Evolutionary conservation across 2,113 vertebrate genomes (phyloP), one percentile per base, ranked within the genome.

Genomic region (Willisornis vidua): DNA sequence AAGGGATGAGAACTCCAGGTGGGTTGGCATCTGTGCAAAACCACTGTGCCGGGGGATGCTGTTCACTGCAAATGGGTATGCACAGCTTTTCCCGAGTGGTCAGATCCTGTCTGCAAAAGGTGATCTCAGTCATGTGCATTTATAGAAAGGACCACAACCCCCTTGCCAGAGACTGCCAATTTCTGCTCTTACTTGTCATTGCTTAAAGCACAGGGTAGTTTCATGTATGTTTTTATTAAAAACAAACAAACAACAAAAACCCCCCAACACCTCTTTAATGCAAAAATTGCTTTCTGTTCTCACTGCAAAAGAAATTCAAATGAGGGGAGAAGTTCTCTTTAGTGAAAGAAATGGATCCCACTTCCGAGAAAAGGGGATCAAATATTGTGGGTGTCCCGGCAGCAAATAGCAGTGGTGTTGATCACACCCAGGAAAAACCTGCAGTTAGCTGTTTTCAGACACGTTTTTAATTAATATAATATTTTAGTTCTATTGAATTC

Each of bases 51-150:
- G 4, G 31, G 39, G 19, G 39, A 12, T 41, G 54, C 43, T 73
- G 24, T 29, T 80, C 39, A 2, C 16, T 22, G 45, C 58, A 29
- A 1, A 1, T 0, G 0, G 14, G 6, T 6, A 0, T 46, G 65
- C 35, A 14, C 19, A 46, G 29, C 70, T 94, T 46, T 28, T 76
- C 72, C 63, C 54, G 46, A 61, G 28, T 5, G 29, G 20, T 37
- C 82, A 72, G 37, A 41, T 15, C 14, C 31, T 7, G 35, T 5
- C 20, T 49, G 63, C 23, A 9, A 25, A 61, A 57, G 14, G 10
- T 74, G 54, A n/a, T 81, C 15, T 74, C 35, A 77, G 61, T 18
- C 8, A 4, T 0, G 1, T 29, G 22, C 3, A 12, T 59, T 37
- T 59, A 10, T 59, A 85, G 59, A 49, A 70, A n/a, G 19, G 22